These are phyloP conservation scores for Homarus americanus DNA, from an alignment of 1,140 invertebrate species.

Conservation along the genomic window DNA sequence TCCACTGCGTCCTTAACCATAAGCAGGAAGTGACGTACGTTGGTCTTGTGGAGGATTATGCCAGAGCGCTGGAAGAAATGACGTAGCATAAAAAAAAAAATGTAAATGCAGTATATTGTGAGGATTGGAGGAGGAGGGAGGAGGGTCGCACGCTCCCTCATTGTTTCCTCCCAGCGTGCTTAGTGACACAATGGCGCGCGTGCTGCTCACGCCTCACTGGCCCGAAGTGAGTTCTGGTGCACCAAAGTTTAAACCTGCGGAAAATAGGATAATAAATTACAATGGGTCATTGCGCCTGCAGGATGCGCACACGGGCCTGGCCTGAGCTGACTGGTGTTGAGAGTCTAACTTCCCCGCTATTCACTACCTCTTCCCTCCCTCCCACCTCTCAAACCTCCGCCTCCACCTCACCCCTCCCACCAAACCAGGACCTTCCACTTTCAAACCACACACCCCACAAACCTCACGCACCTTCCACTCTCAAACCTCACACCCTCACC, in stretches of 20 bases:
- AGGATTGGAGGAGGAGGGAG: neutral
- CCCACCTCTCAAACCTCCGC: neutral
- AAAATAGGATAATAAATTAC: slow-evolving; percentile 38
- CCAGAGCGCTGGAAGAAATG: neutral
- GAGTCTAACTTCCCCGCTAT: no score
- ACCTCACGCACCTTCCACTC: no score
- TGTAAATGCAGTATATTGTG: neutral
- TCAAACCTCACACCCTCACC: no score
- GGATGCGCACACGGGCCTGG: no score
- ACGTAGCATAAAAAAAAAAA: neutral
- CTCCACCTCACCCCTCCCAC: neutral
- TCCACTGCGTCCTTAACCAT: no score
- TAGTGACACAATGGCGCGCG: slow-evolving; percentile 10
- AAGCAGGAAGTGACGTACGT: neutral
- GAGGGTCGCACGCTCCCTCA: neutral
- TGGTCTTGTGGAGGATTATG: no score
- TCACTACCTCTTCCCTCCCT: neutral
- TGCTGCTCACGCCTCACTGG: neutral
- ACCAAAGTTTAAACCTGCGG: slow-evolving; percentile 32
- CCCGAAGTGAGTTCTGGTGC: neutral
- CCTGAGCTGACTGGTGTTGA: no score
- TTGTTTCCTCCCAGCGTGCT: neutral
- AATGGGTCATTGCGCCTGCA: slow-evolving; percentile 36
- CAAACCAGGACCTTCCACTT: no score
- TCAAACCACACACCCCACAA: no score